phyloP scores from a whole-genome alignment of 2,888 invertebrate species.

The Orthosia incerta region DNA sequence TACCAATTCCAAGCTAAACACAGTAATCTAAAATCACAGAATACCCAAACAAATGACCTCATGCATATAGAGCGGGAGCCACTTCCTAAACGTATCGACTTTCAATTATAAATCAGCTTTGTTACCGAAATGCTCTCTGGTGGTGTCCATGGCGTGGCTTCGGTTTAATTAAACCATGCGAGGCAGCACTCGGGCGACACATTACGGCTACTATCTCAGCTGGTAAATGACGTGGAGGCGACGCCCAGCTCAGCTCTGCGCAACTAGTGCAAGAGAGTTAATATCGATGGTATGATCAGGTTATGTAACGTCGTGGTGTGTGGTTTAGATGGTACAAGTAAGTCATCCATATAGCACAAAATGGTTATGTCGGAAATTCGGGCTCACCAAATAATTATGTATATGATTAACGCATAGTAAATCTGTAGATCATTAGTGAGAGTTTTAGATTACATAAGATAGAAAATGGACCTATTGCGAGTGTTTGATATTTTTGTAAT shows the following conservation, averaged over 20 bases:
- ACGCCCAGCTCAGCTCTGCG: conserved; percentile 31
- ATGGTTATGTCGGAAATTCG: neutral
- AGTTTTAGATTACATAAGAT: neutral
- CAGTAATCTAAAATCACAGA: conserved; percentile 52
- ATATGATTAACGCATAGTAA: neutral
- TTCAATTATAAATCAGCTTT: conserved; percentile 68
- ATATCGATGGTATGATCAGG: conserved; percentile 10
- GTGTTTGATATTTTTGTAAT: neutral
- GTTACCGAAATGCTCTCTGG: conserved; percentile 56
- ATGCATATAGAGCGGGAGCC: conserved; percentile 59
- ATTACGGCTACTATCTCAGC: conserved; percentile 65
- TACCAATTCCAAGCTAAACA: conserved; percentile 30
- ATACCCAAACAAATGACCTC: conserved; percentile 55
- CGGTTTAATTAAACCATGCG: conserved; percentile 69
- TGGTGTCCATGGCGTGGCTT: conserved; percentile 54
- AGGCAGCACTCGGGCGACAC: conserved; percentile 55
- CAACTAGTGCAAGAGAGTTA: conserved; percentile 32
- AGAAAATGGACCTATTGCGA: neutral
- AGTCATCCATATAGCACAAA: neutral
- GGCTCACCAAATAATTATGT: neutral
- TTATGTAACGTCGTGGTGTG: neutral
- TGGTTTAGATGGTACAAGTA: neutral
- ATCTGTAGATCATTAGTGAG: neutral
- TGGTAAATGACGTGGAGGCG: conserved; percentile 60
- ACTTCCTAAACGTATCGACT: conserved; percentile 63